Conservation (phyloP, 2,888 invertebrate genomes). For the Deilephila porcellus region DNA sequence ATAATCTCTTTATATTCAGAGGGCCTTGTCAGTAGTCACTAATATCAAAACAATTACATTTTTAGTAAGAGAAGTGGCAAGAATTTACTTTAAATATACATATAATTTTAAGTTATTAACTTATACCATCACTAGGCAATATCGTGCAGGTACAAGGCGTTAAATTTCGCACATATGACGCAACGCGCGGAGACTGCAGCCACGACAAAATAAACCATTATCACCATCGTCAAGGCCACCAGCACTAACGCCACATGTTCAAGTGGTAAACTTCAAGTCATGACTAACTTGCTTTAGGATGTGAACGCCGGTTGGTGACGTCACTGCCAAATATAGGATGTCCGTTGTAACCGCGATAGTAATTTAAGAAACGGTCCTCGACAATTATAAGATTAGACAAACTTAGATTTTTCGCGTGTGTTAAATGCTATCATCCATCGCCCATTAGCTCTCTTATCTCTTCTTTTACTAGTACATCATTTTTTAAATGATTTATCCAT, state of each 20-base stretch:
- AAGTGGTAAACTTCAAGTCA: constrained; percentile 61
- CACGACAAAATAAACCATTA: constrained; percentile 16
- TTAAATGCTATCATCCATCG: too few relatives aligned
- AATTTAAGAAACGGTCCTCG: neutral
- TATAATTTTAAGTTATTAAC: neutral
- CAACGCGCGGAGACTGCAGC: neutral
- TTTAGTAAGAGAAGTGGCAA: too few relatives aligned
- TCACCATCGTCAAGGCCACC: constrained; percentile 56
- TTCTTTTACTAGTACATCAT: too few relatives aligned
- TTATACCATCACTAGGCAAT: neutral
- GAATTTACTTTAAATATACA: too few relatives aligned
- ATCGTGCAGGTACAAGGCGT: neutral
- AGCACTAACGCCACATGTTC: constrained; percentile 59
- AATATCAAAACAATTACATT: too few relatives aligned
- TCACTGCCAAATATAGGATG: constrained; percentile 14
- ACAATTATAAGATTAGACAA: too few relatives aligned
- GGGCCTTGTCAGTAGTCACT: too few relatives aligned
- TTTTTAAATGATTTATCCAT: too few relatives aligned
- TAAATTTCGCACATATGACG: constrained; percentile 19
- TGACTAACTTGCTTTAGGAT: constrained; percentile 56
- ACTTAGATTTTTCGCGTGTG: too few relatives aligned
- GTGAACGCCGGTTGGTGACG: constrained; percentile 34
- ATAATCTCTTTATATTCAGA: too few relatives aligned
- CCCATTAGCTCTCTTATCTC: too few relatives aligned
- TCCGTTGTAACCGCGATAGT: neutral